Evolutionary conservation across 2,888 invertebrate genomes (phyloP).

Genomic region (Lumbricus terrestris): DNA sequence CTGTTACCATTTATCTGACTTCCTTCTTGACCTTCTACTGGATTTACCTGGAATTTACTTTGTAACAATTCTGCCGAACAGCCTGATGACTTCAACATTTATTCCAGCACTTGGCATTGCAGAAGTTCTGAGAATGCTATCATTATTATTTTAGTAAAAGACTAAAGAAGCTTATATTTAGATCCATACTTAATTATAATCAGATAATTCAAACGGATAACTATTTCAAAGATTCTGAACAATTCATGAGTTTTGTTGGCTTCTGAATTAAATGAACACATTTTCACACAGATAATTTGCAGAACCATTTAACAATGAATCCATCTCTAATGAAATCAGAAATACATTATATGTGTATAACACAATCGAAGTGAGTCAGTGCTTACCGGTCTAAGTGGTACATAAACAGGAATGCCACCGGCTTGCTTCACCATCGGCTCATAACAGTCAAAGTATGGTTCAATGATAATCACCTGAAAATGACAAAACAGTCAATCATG

Average conservation of each 20-base stretch:
- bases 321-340: background rate
- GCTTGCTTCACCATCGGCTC: conserved; percentile 88
- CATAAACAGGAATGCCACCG: conserved; percentile 81
- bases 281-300: no score
- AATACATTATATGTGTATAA: background rate
- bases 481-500: background rate
- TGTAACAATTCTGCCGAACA: no score
- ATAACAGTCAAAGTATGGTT: conserved; percentile 98
- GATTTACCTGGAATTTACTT: no score
- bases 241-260: background rate
- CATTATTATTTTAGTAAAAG: no score
- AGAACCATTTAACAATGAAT: background rate
- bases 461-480: conserved; percentile 85
- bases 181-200: background rate
- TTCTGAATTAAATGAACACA: background rate
- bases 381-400: conserved; percentile 64
- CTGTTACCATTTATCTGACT: no score
- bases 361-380: background rate
- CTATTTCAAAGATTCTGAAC: background rate
- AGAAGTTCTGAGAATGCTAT: no score
- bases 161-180: background rate
- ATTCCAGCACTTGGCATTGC: no score
- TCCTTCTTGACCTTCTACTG: no score
- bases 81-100: no score
- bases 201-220: background rate